These are phyloP conservation scores for Sarcophaga bullata DNA, from an alignment of 1,140 invertebrate species.

Conservation along the genomic window DNA sequence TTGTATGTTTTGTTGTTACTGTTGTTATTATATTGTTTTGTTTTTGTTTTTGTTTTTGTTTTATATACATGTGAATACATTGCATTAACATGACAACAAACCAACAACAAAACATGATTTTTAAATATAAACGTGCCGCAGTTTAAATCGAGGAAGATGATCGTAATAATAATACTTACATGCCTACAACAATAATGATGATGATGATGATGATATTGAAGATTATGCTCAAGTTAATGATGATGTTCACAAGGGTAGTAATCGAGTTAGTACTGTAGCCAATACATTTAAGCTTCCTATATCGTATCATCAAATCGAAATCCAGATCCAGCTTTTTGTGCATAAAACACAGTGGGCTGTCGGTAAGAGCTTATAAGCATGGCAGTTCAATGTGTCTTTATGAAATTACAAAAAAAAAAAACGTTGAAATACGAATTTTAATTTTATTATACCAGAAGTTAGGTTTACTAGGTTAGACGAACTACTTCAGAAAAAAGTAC, in stretches of 20 bases:
- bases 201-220: slow-evolving; percentile 11
- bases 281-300: slow-evolving; percentile 9
- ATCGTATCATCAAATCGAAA: background rate
- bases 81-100: slow-evolving; percentile 39
- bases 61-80: slow-evolving; percentile 36
- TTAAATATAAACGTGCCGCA: slow-evolving; percentile 36
- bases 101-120: slow-evolving; percentile 38
- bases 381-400: no score
- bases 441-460: no score
- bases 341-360: no score
- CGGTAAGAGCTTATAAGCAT: no score
- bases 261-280: background rate
- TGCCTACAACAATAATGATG: background rate
- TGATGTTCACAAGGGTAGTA: background rate
- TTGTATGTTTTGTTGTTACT: background rate
- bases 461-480: no score
- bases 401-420: no score
- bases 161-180: no score
- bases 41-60: no score
- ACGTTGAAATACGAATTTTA: no score
- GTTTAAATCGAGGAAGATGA: slow-evolving; percentile 8
- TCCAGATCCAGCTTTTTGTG: background rate
- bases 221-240: background rate
- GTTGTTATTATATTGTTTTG: background rate
- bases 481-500: no score